Evolutionary conservation across 35 echinoderm and acorn worm genomes (phyloP), one percentile per base, ranked within the genome.

Genomic region (Anneissia japonica): DNA sequence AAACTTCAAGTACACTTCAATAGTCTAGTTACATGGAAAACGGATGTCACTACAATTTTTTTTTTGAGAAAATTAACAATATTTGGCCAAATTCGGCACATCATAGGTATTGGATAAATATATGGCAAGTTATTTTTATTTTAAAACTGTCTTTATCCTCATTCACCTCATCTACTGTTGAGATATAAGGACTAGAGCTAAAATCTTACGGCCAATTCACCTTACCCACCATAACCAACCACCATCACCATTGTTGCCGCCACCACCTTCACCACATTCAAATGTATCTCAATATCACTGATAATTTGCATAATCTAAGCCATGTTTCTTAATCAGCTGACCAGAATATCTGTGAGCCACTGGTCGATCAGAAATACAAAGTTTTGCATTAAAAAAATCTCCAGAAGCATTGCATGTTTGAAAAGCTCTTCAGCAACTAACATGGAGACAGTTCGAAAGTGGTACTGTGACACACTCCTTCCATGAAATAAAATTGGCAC

Each of bases 1-100:
- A 64, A 64, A 64, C 51, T 64, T 64, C 51, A 64, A 64, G 51
- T 64, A 64, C 51, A 64, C 51, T 64, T 64, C 51, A 64, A 64
- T 64, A 16, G 51, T 64, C 51, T 64, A 64, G 51, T 64, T 64
- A 64, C 19, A 64, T 64, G 51, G 19, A 19, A 64, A 64, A 64
- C 51, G 26, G 51, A 64, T 9, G 51, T 64, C 51, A 64, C 51
- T 64, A 64, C 51, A 64, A 64, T 64, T 64, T 64, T 43, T n/a
- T 64, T 64, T 26, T 9, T 16, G 40, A 19, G 51, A 64, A 64
- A 64, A 16, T 64, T 23, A 64, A 64, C 51, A 23, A 64, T 9
- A 64, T 64, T 64, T 64, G 51, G 51, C 51, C 51, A 64, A 23
- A 64, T 26, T 9, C 2, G 51, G 51, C 21, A n/a, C n/a, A n/a